Base-by-base conservation (phyloP, 2,113 vertebrate species). In the Columba livia region DNA sequence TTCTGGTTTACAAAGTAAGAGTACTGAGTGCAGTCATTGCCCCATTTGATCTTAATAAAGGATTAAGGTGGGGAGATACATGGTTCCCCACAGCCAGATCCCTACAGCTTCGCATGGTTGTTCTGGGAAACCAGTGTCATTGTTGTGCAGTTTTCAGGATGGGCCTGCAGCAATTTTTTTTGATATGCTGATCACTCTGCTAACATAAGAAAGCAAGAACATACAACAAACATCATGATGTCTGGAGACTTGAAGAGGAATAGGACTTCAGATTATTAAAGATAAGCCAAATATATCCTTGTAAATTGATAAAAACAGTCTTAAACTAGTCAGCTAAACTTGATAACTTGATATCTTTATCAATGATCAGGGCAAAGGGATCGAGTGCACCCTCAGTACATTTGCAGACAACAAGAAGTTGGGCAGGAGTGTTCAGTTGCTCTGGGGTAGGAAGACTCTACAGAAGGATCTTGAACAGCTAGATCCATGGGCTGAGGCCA, bases 51-150 rank as follows among this genome's bases (percentile, higher is more conserved):
- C 53, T 77, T 74, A 82, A 89, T 53, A 73, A 91, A 75, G 79
- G 70, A 93, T 85, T 82, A 79, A 88, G 66, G 65, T 66, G 89
- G 44, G 71, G 72, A 91, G 29, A 85, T 57, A 50, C 32, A 61
- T 6, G 36, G 65, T 6, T 85, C 66, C 79, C 60, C 36, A 64
- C 1, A 6, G 51, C 32, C 10, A 10, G 29, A 93, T 80, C 38
- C 80, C 65, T 67, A 17, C 0, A 1, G 66, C 53, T 67, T 88
- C 1, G 0, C 57, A 42, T 19, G 12, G 48, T 6, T 32, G 20
- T 60, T 82, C 73, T 65, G 54, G 73, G 19, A 91, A 89, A 71
- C 24, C 42, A 64, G 14, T 42, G 32, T 38, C 18, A 67, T 9
- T 75, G 62, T 34, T 61, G 29, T 0, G 1, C 29, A 54, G 38